Conservation (phyloP, 2,113 vertebrate genomes). For the Castor canadensis region DNA sequence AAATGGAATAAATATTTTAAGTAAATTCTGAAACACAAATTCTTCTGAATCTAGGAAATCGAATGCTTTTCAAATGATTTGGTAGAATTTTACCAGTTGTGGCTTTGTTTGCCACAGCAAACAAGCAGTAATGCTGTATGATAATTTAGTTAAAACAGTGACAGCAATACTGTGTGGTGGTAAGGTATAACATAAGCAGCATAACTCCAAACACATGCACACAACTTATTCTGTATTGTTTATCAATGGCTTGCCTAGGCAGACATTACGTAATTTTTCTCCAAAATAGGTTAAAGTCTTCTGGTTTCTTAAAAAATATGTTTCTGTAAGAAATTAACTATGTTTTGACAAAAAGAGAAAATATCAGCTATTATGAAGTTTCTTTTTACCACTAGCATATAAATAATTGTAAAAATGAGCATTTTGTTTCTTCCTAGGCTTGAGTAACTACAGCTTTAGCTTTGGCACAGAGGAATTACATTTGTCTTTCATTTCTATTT, state of each 20-base stretch:
- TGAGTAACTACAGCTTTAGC: background rate
- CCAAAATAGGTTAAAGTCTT: background rate
- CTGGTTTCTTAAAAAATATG: background rate
- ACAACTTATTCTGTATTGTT: background rate
- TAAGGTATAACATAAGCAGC: background rate
- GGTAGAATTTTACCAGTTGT: background rate
- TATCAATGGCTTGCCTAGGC: background rate
- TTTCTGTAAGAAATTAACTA: background rate
- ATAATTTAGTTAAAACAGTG: background rate
- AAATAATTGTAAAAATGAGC: background rate
- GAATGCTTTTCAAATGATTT: background rate
- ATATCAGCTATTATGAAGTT: background rate
- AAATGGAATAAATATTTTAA: slow-evolving; percentile 28
- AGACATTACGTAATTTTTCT: background rate
- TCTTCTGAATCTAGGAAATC: slow-evolving; percentile 25
- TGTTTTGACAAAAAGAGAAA: background rate
- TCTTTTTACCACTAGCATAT: background rate
- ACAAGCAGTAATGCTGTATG: background rate
- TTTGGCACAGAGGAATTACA: background rate
- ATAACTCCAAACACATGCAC: background rate
- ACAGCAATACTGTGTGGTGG: background rate
- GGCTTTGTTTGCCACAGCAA: background rate
- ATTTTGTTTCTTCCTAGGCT: background rate
- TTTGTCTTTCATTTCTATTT: slow-evolving; percentile 20
- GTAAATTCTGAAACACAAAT: background rate